Base-by-base conservation (phyloP, 2,888 invertebrate genomes). In the Myopa testacea region DNA sequence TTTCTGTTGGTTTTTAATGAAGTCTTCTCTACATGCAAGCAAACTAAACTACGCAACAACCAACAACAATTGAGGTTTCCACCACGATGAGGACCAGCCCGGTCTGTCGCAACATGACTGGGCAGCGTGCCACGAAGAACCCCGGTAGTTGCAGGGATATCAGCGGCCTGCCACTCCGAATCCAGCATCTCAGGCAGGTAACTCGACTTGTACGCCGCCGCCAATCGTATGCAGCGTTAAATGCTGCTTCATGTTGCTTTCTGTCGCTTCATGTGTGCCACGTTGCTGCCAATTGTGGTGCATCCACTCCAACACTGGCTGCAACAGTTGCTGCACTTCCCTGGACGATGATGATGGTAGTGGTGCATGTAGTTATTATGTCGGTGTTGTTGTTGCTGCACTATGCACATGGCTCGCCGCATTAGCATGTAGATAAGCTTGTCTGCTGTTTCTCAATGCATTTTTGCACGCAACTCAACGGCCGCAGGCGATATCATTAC, bases 391-490 rank as follows among this genome's bases (percentile, higher is more conserved):
- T 63, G 63, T 74, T 74, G 63, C 55, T 55, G 55, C 55, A 55
- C 5, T 55, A 45, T 75, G 69, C 75, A 75, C 69, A 75, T 75
- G 75, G 75, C 75, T 75, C 69, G 60, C 34, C 45, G 60, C 60
- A 69, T 75, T 73, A 45, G 65, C 69, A 75, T 69, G 68, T 60
- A 68, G 75, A 75, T 75, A 75, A 75, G 68, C 60, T 38, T 58
- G 75, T 38, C 65, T 67, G 63, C 58, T 58, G 65, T 65, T 65
- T 7, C 45, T 52, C 60, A 68, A 75, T 75, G 75, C 75, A 75
- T 75, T 75, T 75, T 52, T 75, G 75, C 75, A 75, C 75, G 75
- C 75, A 75, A 75, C 69, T 38, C 45, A 3, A 26, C 68, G 58
- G 75, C 75, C 58, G 45, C 60, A 40, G 75, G 75, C 75, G 60